Base-by-base conservation (phyloP, 2,888 invertebrate genomes). In the Nomada goodeniana region DNA sequence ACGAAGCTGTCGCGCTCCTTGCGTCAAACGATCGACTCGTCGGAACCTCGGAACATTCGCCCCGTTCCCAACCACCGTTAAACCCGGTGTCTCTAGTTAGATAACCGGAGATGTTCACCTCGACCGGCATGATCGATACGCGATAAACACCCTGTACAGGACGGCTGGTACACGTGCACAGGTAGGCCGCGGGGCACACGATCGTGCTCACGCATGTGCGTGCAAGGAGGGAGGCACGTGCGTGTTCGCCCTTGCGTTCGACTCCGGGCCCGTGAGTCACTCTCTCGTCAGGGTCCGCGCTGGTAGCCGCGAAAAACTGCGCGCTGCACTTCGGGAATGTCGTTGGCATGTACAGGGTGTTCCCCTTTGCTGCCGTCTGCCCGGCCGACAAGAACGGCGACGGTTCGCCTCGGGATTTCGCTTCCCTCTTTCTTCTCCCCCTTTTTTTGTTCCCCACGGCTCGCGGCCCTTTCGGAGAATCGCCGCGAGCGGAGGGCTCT, bases 251-350 rank as follows among this genome's bases (percentile, higher is more conserved):
- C 85, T 87, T 84, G 86, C 88, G 83, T 87, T 86, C 85, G 79
- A 80, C 84, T 83, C 18, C 20, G 81, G 57, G 76, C 85, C 76
- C 87, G 89, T 91, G 92, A 92, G 89, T 91, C 92, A 92, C 90
- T 87, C 81, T 87, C 89, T 89, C 88, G 87, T 89, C 87, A 86
- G 89, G 82, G 73, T 73, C 82, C 80, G 90, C 75, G 61, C 76
- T 67, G 82, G 86, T 88, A 88, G 90, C 89, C 87, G 91, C 90
- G 91, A 91, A 91, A 92, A 92, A 92, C 91, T 92, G 91, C 90
- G 80, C 90, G 87, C 91, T 88, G 92, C 90, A 89, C 92, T 91
- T 92, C 88, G 92, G 89, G 92, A 92, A 93, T 93, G 92, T 90
- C 92, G 92, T 91, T 90, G 92, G 92, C 90, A 91, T 92, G 91